Evolutionary conservation across 2,797 vertebrate genomes (phyloP).

Genomic region (Todus mexicanus): DNA sequence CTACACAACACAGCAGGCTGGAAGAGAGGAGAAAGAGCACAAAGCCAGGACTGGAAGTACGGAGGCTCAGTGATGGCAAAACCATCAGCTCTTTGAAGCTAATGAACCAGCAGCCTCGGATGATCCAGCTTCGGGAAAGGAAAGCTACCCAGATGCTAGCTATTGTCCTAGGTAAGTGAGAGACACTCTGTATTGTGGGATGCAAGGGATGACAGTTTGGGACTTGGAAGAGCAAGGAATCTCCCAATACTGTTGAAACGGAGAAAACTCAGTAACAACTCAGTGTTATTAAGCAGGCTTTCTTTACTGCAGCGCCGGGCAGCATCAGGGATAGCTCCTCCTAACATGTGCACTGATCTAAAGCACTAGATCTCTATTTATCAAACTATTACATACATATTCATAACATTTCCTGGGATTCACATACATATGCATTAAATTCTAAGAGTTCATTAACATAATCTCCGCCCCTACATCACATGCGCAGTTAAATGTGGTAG

Average conservation of each 20-base stretch:
- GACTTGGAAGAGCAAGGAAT: background rate
- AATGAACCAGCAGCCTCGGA: constrained; percentile 73
- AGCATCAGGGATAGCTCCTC: no score
- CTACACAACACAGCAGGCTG: constrained; percentile 45
- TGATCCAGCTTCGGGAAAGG: constrained; percentile 87
- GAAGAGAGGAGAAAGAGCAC: constrained; percentile 44
- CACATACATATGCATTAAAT: no score
- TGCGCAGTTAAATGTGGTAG: no score
- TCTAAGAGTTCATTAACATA: no score
- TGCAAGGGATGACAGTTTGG: background rate
- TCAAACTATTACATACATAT: no score
- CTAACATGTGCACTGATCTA: no score
- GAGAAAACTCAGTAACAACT: no score
- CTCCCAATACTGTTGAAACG: background rate
- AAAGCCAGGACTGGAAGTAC: constrained; percentile 80
- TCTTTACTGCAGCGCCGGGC: no score
- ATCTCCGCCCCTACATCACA: no score
- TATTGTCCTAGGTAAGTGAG: constrained; percentile 91
- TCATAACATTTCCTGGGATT: no score
- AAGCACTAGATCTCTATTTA: no score
- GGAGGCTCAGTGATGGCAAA: constrained; percentile 82
- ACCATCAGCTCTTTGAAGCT: constrained; percentile 80
- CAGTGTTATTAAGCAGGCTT: no score
- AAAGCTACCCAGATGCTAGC: constrained; percentile 94
- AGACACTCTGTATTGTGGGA: background rate